These are phyloP conservation scores for Dascyllus trimaculatus DNA, from an alignment of 2,113 vertebrate species.

Conservation along the genomic window DNA sequence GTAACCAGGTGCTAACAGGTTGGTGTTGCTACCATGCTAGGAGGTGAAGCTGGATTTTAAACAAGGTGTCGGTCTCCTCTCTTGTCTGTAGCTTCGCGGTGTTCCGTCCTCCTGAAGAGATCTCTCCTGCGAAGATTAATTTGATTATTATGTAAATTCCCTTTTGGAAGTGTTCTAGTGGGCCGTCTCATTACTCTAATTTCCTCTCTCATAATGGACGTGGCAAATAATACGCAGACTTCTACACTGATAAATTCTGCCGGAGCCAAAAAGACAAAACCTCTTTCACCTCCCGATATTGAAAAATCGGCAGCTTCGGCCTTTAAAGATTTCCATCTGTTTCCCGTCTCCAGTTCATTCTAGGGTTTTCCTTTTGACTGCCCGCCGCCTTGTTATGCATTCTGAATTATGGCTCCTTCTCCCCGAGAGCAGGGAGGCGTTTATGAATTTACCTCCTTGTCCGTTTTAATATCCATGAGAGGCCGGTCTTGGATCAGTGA, in stretches of 20 bases:
- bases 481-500: constrained; percentile 41
- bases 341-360: constrained; percentile 57
- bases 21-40: no score
- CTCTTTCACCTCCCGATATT: constrained; percentile 24
- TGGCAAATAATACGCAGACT: constrained; percentile 47
- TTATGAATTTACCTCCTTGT: constrained; percentile 60
- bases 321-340: constrained; percentile 47
- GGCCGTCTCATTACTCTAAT: constrained; percentile 53
- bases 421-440: constrained; percentile 19
- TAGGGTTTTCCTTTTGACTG: constrained; percentile 35
- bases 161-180: constrained; percentile 36
- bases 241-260: constrained; percentile 52
- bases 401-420: constrained; percentile 43
- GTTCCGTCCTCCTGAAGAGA: constrained; percentile 32
- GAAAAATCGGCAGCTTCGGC: constrained; percentile 13
- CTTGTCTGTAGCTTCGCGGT: constrained; percentile 14
- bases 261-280: constrained; percentile 9
- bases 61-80: background rate
- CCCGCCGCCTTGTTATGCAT: constrained; percentile 38
- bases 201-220: constrained; percentile 51
- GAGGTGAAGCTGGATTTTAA: no score
- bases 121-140: constrained; percentile 42
- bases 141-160: constrained; percentile 59
- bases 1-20: no score
- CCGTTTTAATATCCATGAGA: constrained; percentile 59